Percentiles rank a stretch among this genome's conserved stretches.
Conservation (phyloP, 2,797 vertebrate genomes). For the Cebuella pygmaea region DNA sequence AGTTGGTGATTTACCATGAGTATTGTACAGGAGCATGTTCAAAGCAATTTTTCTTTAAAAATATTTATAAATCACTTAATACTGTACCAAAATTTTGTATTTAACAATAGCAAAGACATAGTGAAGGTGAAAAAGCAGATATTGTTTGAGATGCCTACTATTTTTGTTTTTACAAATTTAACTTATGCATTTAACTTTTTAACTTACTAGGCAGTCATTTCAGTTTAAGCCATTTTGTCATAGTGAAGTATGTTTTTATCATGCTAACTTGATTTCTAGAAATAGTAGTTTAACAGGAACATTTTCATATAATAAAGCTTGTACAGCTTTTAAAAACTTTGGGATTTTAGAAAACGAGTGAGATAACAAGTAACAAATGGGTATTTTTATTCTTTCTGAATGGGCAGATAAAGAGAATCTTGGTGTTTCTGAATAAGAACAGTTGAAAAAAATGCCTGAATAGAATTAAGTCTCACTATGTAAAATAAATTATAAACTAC, state of each 20-base stretch:
- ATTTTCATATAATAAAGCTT: neutral
- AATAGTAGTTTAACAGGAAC: neutral
- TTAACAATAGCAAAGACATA: conserved; percentile 1
- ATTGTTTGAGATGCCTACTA: conserved; percentile 1
- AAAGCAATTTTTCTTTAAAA: conserved; percentile 38
- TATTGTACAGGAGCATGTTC: neutral
- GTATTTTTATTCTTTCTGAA: neutral
- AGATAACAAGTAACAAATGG: neutral
- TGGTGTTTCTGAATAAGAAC: conserved; percentile 52
- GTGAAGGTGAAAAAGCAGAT: conserved; percentile 16
- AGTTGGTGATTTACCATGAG: neutral
- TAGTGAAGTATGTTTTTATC: neutral
- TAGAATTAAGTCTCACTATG: neutral
- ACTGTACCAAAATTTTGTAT: neutral
- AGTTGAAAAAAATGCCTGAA: neutral
- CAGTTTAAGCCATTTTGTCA: neutral
- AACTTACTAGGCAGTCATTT: neutral
- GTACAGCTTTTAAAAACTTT: conserved; percentile 17
- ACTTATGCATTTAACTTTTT: conserved; percentile 15
- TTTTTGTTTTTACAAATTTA: conserved; percentile 12
- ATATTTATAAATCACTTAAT: neutral
- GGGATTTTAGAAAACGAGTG: neutral
- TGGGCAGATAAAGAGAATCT: neutral
- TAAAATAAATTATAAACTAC: neutral
- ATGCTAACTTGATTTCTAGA: conserved; percentile 16